phyloP scores from a whole-genome alignment of 2,888 invertebrate genomes.

The Macrosiphum euphorbiae region DNA sequence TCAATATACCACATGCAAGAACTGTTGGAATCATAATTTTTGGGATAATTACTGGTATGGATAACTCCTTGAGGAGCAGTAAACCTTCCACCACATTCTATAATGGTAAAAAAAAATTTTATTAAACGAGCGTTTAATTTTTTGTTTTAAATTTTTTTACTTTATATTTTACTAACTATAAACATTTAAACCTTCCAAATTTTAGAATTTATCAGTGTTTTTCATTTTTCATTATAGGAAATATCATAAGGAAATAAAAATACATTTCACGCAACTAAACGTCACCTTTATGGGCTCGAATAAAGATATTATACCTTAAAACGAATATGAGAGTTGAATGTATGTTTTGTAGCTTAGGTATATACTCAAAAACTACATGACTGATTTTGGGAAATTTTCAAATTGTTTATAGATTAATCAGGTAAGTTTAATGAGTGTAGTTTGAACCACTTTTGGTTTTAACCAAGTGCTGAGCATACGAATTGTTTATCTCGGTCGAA shows the following conservation, averaged over 20 bases:
- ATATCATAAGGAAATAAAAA: not conserved
- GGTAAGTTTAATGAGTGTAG: too few species aligned
- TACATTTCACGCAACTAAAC: not conserved
- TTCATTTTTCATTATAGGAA: not conserved
- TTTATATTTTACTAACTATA: not conserved
- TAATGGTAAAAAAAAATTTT: not conserved
- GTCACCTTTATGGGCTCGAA: too few species aligned
- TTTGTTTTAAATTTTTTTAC: not conserved
- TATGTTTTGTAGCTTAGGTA: too few species aligned
- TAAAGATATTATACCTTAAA: too few species aligned
- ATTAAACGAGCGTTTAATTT: not conserved
- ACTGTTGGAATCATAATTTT: constrained; percentile 80
- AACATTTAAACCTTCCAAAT: not conserved
- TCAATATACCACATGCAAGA: constrained; percentile 85
- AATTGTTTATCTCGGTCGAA: not conserved
- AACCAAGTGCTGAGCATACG: too few species aligned
- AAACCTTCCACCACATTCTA: constrained; percentile 83
- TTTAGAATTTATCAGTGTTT: not conserved
- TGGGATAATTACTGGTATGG: constrained; percentile 86
- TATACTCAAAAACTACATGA: too few species aligned
- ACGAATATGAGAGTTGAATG: too few species aligned
- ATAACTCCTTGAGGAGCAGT: constrained; percentile 77
- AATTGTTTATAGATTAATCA: too few species aligned
- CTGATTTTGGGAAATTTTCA: too few species aligned
- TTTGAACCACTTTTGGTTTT: too few species aligned